Evolutionary conservation across 2,888 invertebrate species (phyloP).

Genomic region (Diarsia mendica): DNA sequence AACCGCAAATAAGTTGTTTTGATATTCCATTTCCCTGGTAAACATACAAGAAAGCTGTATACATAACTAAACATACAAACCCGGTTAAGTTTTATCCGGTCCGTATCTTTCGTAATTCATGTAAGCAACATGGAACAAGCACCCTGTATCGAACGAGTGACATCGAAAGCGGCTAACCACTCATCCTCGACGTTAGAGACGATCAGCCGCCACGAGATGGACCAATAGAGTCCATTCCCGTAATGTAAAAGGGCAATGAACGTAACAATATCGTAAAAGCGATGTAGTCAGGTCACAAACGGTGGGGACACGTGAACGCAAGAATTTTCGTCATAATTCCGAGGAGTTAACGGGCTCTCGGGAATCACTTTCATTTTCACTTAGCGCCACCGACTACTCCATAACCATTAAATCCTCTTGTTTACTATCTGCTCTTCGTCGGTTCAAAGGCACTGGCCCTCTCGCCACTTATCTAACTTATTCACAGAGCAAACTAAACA

Average conservation of each 20-base stretch:
- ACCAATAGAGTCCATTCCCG: constrained; percentile 67
- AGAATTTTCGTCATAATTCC: constrained; percentile 80
- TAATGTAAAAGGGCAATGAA: constrained; percentile 74
- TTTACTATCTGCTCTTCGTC: constrained; percentile 78
- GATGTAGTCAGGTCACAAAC: constrained; percentile 70
- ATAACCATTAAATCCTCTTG: constrained; percentile 85
- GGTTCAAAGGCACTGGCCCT: constrained; percentile 71
- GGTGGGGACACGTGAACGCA: constrained; percentile 72
- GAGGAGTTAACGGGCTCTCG: constrained; percentile 79
- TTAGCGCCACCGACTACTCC: constrained; percentile 82
- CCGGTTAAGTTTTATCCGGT: constrained; percentile 25
- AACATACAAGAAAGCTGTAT: constrained; percentile 24
- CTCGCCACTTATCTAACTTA: constrained; percentile 79
- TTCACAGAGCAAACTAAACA: constrained; percentile 81
- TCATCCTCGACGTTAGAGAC: constrained; percentile 55
- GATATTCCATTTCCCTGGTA: constrained; percentile 9
- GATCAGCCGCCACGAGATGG: constrained; percentile 62
- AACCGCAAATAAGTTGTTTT: constrained; percentile 15
- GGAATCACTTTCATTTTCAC: constrained; percentile 87
- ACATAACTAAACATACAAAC: constrained; percentile 31
- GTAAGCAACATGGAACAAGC: constrained; percentile 26
- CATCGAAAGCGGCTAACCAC: constrained; percentile 52
- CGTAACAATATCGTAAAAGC: constrained; percentile 75
- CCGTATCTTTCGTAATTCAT: constrained; percentile 35
- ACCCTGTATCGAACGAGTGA: constrained; percentile 45